A percentile compares a stretch with the other conserved stretches of the same genome.
These are phyloP conservation scores for Bujurquina vittata DNA, from an alignment of 2,113 vertebrate species.

Conservation along the genomic window DNA sequence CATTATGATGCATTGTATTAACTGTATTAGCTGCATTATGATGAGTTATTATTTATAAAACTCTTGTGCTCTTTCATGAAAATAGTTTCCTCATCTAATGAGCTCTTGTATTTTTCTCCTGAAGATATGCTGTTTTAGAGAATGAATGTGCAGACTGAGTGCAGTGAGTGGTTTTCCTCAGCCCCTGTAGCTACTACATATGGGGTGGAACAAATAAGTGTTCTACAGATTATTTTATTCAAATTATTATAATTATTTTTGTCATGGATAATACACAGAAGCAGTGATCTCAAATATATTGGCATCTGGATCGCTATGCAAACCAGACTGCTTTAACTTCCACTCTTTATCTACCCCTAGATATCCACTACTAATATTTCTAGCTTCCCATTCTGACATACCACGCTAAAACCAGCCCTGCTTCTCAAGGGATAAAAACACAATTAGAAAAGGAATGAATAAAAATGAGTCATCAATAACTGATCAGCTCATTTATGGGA, in stretches of 20 bases:
- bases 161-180: neutral
- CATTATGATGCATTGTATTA: neutral
- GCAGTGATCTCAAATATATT: neutral
- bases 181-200: neutral
- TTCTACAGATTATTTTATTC: neutral
- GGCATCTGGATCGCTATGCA: neutral
- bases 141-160: neutral
- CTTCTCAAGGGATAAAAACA: neutral
- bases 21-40: neutral
- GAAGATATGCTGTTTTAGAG: neutral
- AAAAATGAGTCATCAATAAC: neutral
- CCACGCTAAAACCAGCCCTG: neutral
- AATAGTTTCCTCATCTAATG: conserved; percentile 1
- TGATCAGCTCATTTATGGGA: neutral
- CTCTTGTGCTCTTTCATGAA: neutral
- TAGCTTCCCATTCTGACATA: neutral
- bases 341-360: neutral
- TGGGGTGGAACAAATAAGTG: neutral
- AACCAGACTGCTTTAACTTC: neutral
- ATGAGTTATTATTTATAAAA: neutral
- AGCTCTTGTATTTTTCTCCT: neutral
- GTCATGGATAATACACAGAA: neutral
- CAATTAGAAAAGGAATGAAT: neutral
- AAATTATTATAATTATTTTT: neutral
- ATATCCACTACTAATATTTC: neutral